Evolutionary conservation across 2,113 vertebrate genomes (phyloP).

Genomic region (Talpa occidentalis): DNA sequence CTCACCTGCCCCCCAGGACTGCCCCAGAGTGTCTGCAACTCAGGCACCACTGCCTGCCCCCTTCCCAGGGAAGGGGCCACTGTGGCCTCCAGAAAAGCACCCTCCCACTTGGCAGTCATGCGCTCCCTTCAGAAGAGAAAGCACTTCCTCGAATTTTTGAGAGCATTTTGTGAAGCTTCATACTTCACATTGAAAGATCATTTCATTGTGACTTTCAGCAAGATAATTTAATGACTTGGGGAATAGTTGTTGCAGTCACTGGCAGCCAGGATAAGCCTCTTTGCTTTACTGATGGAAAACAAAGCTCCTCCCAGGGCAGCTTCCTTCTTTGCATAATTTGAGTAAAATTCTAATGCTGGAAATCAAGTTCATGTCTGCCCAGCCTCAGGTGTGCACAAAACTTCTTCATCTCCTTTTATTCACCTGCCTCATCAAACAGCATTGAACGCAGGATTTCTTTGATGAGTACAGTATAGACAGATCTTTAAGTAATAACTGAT

Average conservation of each 20-base stretch:
- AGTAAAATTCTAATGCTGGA: neutral
- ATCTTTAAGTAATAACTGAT: neutral
- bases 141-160: neutral
- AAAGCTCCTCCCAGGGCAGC: neutral
- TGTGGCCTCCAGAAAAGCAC: neutral
- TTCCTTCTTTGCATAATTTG: neutral
- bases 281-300: neutral
- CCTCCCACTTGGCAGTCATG: fast-evolving
- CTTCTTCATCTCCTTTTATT: neutral
- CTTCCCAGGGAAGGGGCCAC: neutral
- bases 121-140: neutral
- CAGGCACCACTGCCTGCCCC: neutral
- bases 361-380: neutral
- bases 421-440: neutral
- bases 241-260: neutral
- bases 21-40: neutral
- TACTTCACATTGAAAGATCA: neutral
- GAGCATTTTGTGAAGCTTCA: neutral
- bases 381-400: neutral
- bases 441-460: neutral
- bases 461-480: neutral
- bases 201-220: constrained; percentile 18
- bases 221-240: neutral
- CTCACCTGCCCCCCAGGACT: no score
- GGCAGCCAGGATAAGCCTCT: neutral